phyloP scores from a whole-genome alignment of 2,797 vertebrate genomes.

The Acrossocheilus fasciatus region DNA sequence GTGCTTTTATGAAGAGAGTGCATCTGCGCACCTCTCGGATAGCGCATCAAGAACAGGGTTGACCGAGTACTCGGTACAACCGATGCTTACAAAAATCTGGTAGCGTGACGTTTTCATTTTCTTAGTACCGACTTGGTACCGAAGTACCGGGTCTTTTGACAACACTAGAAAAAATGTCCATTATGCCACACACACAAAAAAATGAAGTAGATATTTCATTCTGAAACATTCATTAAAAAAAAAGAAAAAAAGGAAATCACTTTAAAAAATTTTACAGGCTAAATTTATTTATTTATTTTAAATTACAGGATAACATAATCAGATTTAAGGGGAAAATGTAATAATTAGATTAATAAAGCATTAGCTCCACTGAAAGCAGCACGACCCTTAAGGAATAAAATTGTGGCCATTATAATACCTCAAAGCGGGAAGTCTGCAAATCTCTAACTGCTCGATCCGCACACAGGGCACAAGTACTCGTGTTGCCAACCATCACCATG shows the following conservation, averaged over 20 bases:
- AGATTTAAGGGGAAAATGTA: background rate
- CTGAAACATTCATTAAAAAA: background rate
- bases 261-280: too few relatives aligned
- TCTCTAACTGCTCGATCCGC: background rate
- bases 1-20: too few relatives aligned
- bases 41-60: too few relatives aligned
- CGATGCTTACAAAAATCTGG: too few relatives aligned
- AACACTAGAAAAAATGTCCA: background rate
- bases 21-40: too few relatives aligned
- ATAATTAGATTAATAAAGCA: background rate
- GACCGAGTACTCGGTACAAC: too few relatives aligned
- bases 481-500: constrained; percentile 34
- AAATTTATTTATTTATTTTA: too few relatives aligned
- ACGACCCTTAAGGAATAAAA: background rate
- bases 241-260: too few relatives aligned
- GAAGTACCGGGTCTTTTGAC: too few relatives aligned
- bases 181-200: background rate
- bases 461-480: constrained; percentile 10
- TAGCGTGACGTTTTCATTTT: too few relatives aligned
- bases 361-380: constrained; percentile 3
- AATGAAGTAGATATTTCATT: background rate
- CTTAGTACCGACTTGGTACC: too few relatives aligned
- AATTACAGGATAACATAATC: background rate
- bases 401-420: background rate
- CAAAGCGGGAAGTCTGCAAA: background rate